A percentile compares a stretch with the other conserved stretches of the same genome.
Evolutionary conservation across 1,140 invertebrate species (phyloP).

Genomic region (Agraylea sexmaculata): DNA sequence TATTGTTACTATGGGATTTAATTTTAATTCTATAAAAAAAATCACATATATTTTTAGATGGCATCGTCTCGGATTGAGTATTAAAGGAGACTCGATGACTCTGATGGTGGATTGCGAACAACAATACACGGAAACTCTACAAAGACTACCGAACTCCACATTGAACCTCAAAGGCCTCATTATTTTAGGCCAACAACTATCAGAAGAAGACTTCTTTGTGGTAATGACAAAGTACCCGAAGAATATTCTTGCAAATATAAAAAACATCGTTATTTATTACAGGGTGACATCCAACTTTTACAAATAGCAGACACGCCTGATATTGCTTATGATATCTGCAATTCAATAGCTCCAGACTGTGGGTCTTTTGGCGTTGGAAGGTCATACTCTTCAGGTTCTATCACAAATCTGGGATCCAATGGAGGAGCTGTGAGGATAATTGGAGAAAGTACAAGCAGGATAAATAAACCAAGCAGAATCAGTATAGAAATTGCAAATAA

Average conservation of each 20-base stretch:
- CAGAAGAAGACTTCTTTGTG: constrained; percentile 51
- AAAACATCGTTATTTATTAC: constrained; percentile 21
- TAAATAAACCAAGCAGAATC: constrained; percentile 1
- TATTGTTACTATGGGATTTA: too few species aligned
- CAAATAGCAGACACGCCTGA: constrained; percentile 60
- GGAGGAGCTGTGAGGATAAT: constrained; percentile 6
- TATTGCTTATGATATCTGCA: constrained; percentile 68
- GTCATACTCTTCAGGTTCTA: background rate
- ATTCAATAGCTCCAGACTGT: constrained; percentile 54
- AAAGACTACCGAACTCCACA: constrained; percentile 41
- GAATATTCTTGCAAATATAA: constrained; percentile 1
- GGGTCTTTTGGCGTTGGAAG: background rate
- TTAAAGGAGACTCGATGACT: constrained; percentile 66
- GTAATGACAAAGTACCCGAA: constrained; percentile 29
- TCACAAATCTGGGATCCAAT: constrained; percentile 1
- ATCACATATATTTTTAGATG: constrained; percentile 50
- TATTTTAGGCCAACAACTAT: constrained; percentile 57
- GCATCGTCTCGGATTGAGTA: constrained; percentile 63
- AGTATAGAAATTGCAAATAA: background rate
- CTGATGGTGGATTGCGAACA: constrained; percentile 57
- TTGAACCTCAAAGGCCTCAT: constrained; percentile 58
- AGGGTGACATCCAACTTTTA: constrained; percentile 70
- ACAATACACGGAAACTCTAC: constrained; percentile 42
- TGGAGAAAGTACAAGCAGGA: constrained; percentile 2
- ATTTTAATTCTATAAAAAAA: too few species aligned